phyloP scores from a whole-genome alignment of 1,140 invertebrate genomes.

The Nasonia longicornis region DNA sequence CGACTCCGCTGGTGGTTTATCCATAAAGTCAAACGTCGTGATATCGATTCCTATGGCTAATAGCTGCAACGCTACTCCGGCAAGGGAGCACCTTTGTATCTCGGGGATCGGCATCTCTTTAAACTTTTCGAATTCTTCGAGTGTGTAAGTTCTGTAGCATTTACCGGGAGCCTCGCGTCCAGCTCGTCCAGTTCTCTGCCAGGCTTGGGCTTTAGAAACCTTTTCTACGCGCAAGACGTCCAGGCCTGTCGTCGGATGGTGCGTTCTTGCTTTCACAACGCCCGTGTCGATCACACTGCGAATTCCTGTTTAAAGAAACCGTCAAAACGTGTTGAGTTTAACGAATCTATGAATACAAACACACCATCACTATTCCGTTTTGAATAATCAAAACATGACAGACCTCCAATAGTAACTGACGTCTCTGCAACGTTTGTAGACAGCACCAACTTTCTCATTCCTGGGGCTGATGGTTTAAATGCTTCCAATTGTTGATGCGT shows the following conservation, averaged over 20 bases:
- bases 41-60: conserved; percentile 87
- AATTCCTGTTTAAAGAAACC: conserved; percentile 74
- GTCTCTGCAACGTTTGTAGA: conserved; percentile 99
- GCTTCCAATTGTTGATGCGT: conserved; percentile 83
- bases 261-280: conserved; percentile 89
- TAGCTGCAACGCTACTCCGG: conserved; percentile 84
- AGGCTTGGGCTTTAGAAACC: conserved; percentile 92
- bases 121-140: conserved; percentile 78
- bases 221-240: conserved; percentile 86
- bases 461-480: conserved; percentile 76
- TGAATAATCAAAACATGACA: conserved; percentile 30
- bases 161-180: conserved; percentile 86
- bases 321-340: neutral
- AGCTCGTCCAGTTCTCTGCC: conserved; percentile 91
- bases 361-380: neutral
- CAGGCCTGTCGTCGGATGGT: conserved; percentile 85
- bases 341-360: neutral
- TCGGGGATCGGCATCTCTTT: conserved; percentile 84
- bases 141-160: conserved; percentile 88
- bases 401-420: conserved; percentile 89
- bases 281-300: conserved; percentile 95
- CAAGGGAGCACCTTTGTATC: conserved; percentile 84
- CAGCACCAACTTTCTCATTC: conserved; percentile 89
- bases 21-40: conserved; percentile 90
- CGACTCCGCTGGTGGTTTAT: conserved; percentile 82